These are phyloP conservation scores for Aphrocallistes beatrix DNA, from an alignment of 37 sponge, comb jelly and placozoan genomes.

Conservation along the genomic window DNA sequence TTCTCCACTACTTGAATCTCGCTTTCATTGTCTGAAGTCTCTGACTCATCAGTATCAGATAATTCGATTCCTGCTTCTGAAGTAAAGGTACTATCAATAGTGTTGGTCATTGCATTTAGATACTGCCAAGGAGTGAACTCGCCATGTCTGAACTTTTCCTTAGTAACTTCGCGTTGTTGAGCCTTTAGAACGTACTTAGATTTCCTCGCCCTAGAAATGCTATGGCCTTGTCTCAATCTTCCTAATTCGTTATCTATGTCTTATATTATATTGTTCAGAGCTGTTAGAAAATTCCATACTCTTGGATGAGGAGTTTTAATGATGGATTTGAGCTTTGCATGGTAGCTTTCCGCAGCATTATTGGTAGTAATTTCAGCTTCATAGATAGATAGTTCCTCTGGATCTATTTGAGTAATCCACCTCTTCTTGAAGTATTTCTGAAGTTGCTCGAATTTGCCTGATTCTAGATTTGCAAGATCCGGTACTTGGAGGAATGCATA, in stretches of 20 bases:
- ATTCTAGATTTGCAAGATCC: neutral
- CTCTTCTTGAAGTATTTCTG: slow-evolving; percentile 12
- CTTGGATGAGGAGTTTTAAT: neutral
- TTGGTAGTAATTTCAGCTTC: neutral
- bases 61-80: neutral
- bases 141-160: too few relatives aligned
- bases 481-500: neutral
- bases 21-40: neutral
- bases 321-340: neutral
- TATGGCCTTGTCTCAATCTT: neutral
- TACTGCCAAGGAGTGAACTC: too few relatives aligned
- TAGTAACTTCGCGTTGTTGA: neutral
- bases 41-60: neutral
- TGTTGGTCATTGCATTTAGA: neutral
- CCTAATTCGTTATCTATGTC: slow-evolving; percentile 14
- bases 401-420: neutral
- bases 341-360: neutral
- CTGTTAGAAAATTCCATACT: neutral
- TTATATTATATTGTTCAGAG: neutral
- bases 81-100: neutral
- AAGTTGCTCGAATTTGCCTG: neutral
- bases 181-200: neutral
- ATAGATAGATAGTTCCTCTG: slow-evolving; percentile 10
- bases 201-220: neutral
- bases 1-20: neutral